Conservation (phyloP, 1,140 invertebrate genomes). For the Procambarus clarkii region DNA sequence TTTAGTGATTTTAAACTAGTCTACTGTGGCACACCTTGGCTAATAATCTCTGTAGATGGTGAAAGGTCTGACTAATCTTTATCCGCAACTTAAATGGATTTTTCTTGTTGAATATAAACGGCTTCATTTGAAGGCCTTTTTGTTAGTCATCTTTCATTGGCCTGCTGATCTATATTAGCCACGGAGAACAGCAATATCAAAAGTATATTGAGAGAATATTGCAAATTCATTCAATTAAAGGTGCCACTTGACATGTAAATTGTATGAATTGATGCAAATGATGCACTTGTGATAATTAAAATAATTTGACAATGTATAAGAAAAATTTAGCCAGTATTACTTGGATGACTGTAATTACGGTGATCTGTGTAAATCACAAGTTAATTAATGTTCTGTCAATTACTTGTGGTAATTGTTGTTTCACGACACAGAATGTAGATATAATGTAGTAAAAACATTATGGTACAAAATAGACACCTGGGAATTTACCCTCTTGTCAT, state of each 20-base stretch:
- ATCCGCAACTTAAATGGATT: background rate
- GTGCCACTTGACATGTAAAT: background rate
- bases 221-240: background rate
- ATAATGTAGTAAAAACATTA: slow-evolving; percentile 58
- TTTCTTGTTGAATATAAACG: background rate
- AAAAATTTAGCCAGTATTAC: background rate
- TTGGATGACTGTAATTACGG: too few relatives aligned
- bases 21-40: slow-evolving; percentile 20
- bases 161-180: slow-evolving; percentile 17
- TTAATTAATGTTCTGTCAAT: background rate
- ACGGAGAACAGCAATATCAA: slow-evolving; percentile 11
- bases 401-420: background rate
- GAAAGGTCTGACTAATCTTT: slow-evolving; percentile 19
- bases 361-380: background rate
- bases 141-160: slow-evolving; percentile 29
- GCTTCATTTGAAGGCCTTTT: slow-evolving; percentile 21
- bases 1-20: slow-evolving; percentile 24
- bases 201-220: slow-evolving; percentile 15
- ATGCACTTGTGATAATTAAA: too few relatives aligned
- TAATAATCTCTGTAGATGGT: slow-evolving; percentile 6
- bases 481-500: slow-evolving; percentile 29
- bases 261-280: background rate
- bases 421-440: slow-evolving; percentile 6
- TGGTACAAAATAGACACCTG: slow-evolving; percentile 55
- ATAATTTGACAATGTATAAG: background rate